Evolutionary conservation across 2,888 invertebrate genomes (phyloP).

Genomic region (Leuctra nigra): DNA sequence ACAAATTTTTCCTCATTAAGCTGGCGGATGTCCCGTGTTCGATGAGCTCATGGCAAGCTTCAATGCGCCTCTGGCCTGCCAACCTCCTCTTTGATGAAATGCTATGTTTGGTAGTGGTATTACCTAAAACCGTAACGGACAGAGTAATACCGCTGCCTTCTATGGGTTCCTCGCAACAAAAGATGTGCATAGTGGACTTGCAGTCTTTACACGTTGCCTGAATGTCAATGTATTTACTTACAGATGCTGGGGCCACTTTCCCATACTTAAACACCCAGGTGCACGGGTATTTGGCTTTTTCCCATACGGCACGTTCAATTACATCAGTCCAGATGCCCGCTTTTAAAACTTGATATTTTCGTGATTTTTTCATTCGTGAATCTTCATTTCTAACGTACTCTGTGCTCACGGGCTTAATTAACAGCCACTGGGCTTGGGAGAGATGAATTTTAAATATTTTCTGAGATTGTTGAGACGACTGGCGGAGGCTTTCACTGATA

Average conservation of each 20-base stretch:
- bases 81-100: not conserved
- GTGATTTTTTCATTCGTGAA: too few species aligned
- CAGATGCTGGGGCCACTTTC: not conserved
- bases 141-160: not conserved
- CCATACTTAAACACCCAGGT: not conserved
- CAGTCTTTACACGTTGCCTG: not conserved
- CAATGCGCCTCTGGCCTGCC: not conserved
- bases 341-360: not conserved
- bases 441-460: too few species aligned
- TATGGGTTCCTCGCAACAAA: not conserved
- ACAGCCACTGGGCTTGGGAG: too few species aligned
- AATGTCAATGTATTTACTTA: conserved; percentile 2
- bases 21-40: conserved; percentile 16
- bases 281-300: not conserved
- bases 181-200: not conserved
- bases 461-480: too few species aligned
- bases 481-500: too few species aligned
- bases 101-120: not conserved
- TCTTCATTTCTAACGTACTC: too few species aligned
- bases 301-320: not conserved
- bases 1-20: conserved; percentile 12
- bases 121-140: not conserved
- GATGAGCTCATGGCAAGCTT: not conserved
- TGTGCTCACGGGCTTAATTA: too few species aligned
- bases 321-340: conserved; percentile 1